Percentiles rank a stretch among this genome's conserved stretches.
Conservation (phyloP, 2,888 invertebrate species). For the Troides aeacus region DNA sequence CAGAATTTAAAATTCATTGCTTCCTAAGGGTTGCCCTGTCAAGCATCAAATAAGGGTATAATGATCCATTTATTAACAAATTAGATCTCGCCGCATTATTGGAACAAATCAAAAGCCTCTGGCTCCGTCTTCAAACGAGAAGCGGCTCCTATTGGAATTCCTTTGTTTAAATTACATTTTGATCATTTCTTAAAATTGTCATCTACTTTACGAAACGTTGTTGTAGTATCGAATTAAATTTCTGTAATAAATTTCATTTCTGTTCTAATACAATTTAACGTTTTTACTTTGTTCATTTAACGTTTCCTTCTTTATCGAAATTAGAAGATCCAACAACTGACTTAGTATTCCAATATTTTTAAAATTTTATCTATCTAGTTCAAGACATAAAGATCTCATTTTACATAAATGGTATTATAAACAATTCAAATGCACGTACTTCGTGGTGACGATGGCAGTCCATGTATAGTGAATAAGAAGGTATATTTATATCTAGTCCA, state of each 20-base stretch:
- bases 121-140: conserved; percentile 33
- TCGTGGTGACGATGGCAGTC: too few relatives aligned
- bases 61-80: conserved; percentile 77
- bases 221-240: background rate
- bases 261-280: background rate
- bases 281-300: background rate
- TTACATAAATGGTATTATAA: too few relatives aligned
- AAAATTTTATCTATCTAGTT: too few relatives aligned
- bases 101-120: conserved; percentile 44
- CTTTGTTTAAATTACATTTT: conserved; percentile 45
- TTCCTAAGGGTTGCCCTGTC: conserved; percentile 61
- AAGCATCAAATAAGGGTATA: conserved; percentile 60
- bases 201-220: conserved; percentile 16
- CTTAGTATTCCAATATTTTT: too few relatives aligned
- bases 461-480: too few relatives aligned
- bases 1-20: conserved; percentile 71
- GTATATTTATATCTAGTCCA: too few relatives aligned
- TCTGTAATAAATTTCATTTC: background rate
- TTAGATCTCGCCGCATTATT: conserved; percentile 65
- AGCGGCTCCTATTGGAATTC: conserved; percentile 40
- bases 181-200: conserved; percentile 30
- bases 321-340: too few relatives aligned
- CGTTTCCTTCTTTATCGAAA: too few relatives aligned
- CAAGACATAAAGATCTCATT: too few relatives aligned
- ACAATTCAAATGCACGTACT: too few relatives aligned